Base-by-base conservation (phyloP, 37 sponge, comb jelly and placozoan genomes). In the Ephydatia muelleri region DNA sequence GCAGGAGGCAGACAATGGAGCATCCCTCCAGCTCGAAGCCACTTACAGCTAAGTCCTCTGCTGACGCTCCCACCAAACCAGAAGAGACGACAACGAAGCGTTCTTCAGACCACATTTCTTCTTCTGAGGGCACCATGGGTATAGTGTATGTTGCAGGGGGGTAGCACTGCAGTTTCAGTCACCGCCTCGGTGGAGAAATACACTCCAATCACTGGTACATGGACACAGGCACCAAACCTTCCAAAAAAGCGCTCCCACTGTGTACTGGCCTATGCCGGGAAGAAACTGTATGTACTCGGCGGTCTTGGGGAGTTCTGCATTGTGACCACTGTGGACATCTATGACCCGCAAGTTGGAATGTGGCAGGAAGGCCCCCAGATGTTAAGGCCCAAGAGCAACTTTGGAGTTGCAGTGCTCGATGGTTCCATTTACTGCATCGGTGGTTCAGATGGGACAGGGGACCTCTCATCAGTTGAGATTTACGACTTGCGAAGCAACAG, bases 181-280 rank as follows among this genome's bases (percentile, higher is more conserved):
- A 70, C 75, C 26, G 38, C 16, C 32, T 64, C 87, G 0, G 43
- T 79, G 27, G 87, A 87, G 80, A 80, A 37, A 40, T 80, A 70
- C 25, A 57, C 57, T 49, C 27, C 39, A 14, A 5, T 30, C 66
- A 72, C 48, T 70, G 28, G 57, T 22, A 30, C 23, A 33, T 87
- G 87, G 87, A 38, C 38, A 34, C 22, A 65, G 30, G 36, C 47
- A 65, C 37, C 81, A 19, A 48, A 27, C 31, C 67, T 87, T 2
- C 87, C 87, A 25, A 28, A 65, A 27, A 87, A 74, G 87, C 80
- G 73, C 38, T 80, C 87, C 25, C 87, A 87, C 31, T 40, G 39
- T 11, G 72, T 68, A 9, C 67, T 80, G 21, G 87, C 80, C 25
- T 30, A 32, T 13, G 35, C 57, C 12, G 74, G 81, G 28, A 47